phyloP scores from a whole-genome alignment of 2,888 invertebrate species.

The Pollenia angustigena region DNA sequence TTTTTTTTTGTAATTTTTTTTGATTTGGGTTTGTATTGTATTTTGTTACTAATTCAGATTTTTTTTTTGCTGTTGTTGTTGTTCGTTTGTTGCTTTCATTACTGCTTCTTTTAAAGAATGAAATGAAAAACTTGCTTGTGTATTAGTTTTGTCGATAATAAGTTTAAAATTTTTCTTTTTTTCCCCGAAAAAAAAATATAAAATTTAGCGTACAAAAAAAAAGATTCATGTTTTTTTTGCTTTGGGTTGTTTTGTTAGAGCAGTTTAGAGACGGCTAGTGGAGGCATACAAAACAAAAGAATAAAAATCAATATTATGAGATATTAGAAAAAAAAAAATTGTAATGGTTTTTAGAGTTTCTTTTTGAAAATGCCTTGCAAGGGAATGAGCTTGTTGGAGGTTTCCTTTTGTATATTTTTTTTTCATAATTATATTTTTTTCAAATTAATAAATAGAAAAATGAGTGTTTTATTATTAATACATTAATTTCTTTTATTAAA shows the following conservation, averaged over 20 bases:
- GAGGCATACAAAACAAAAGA: constrained; percentile 38
- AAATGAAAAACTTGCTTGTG: constrained; percentile 68
- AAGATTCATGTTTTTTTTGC: constrained; percentile 49
- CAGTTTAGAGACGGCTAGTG: background rate
- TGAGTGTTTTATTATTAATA: background rate
- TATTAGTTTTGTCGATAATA: constrained; percentile 76
- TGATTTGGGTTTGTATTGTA: constrained; percentile 43
- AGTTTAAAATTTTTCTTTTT: constrained; percentile 73
- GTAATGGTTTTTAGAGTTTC: constrained; percentile 53
- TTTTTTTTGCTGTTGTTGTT: constrained; percentile 30
- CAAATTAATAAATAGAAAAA: constrained; percentile 40
- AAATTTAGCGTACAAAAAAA: constrained; percentile 4
- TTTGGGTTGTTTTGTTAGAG: constrained; percentile 3
- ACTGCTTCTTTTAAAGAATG: constrained; percentile 30
- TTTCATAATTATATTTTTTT: constrained; percentile 45
- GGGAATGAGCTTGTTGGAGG: background rate
- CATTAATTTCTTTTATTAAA: background rate
- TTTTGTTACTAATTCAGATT: constrained; percentile 62
- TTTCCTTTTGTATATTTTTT: constrained; percentile 26
- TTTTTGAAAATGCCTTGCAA: constrained; percentile 15
- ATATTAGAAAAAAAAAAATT: constrained; percentile 61
- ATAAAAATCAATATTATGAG: constrained; percentile 66
- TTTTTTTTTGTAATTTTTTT: background rate
- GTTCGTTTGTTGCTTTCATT: constrained; percentile 47
- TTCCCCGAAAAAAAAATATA: background rate